Evolutionary conservation across 2,797 vertebrate species (phyloP).

Genomic region (Manis pentadactyla): DNA sequence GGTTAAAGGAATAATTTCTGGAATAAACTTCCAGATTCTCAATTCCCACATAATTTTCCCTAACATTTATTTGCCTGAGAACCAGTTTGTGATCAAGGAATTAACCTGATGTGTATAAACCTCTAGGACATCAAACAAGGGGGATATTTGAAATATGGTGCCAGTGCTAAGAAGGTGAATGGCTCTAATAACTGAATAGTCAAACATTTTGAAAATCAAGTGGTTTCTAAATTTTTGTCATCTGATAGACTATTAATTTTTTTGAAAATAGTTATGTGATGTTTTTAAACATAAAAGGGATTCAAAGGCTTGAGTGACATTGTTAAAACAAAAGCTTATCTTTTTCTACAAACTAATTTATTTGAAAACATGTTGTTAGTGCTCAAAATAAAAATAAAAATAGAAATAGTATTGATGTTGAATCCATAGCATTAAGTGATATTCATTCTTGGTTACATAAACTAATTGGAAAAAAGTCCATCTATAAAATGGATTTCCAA

Average conservation of each 20-base stretch:
- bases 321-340: background rate
- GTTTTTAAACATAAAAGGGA: background rate
- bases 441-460: background rate
- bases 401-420: background rate
- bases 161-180: background rate
- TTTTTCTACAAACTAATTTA: background rate
- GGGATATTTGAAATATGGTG: background rate
- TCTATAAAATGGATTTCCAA: background rate
- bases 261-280: background rate
- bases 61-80: background rate
- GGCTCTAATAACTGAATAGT: background rate
- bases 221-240: background rate
- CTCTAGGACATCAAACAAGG: background rate
- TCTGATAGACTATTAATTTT: background rate
- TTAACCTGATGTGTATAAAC: background rate
- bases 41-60: background rate
- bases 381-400: slow-evolving; percentile 7
- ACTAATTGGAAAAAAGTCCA: background rate
- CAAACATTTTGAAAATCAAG: background rate
- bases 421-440: background rate
- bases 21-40: background rate
- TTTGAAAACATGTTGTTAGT: slow-evolving; percentile 48
- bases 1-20: background rate
- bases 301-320: background rate
- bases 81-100: background rate